Evolutionary conservation across 1,140 invertebrate genomes (phyloP), one percentile per base, ranked within the genome.

Genomic region (Babylonia areolata): DNA sequence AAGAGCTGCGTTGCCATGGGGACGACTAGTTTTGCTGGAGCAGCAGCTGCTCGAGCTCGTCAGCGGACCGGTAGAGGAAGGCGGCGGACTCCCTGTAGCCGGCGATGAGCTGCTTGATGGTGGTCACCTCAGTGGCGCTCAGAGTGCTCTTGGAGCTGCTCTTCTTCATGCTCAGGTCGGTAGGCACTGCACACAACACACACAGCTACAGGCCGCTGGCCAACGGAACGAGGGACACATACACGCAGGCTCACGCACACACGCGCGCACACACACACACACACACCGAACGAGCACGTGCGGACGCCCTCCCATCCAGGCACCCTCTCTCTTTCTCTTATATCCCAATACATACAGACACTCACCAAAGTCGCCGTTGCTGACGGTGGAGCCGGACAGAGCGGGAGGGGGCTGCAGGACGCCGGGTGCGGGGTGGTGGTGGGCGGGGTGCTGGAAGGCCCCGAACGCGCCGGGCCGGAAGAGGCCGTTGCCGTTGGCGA

Each of bases 31-130:
- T 94, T 78, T 94, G 92, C 33, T 94, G 93, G 54, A 94, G 86
- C 37, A 94, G 90, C 81, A 99, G 94, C 93, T 98, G 97, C 94
- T 99, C 98, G 54, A 99, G 95, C 93, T 99, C 98, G 92, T 99
- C 98, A 46, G 98, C 98, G 35, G 98, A 99, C 88, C 98, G 96
- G 64, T 99, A 96, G 6, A 99, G 95, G 93, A 99, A 99, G 20
- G 98, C 98, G 1, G 98, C 98, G 1, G 98, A 99, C 94, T 99
- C 98, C 93, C 98, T 96, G 95, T 99, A 99, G 71, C 98, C 98
- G 69, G 97, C 98, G 91, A 99, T 98, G 86, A 99, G 96, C 92
- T 98, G 98, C 89, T 97, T 96, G 3, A 99, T 98, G 0, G 98
- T 98, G 5, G 97, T 96, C 92, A 98, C 97, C 95, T 99, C 98